Conservation (phyloP, 2,797 vertebrate genomes). For the Anolis apletophallus region DNA sequence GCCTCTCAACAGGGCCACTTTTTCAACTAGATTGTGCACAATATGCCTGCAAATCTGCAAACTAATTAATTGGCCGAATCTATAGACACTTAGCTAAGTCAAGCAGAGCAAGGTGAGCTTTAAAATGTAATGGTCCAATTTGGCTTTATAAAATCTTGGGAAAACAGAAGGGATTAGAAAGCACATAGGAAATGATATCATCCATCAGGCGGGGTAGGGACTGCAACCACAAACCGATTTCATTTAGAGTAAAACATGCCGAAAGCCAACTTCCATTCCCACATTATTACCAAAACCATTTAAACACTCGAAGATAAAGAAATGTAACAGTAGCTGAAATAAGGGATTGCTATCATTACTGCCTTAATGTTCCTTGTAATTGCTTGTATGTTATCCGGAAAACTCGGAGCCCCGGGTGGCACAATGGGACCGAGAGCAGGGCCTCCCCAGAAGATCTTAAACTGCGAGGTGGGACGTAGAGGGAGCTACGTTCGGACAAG, state of each 20-base stretch:
- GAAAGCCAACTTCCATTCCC: slow-evolving; percentile 83
- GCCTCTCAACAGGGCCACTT: not conserved
- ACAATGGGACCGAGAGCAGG: too few relatives aligned
- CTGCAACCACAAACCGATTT: slow-evolving; percentile 83
- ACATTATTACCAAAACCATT: slow-evolving; percentile 79
- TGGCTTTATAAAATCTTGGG: slow-evolving; percentile 78
- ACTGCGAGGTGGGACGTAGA: too few relatives aligned
- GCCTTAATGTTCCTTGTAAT: too few relatives aligned
- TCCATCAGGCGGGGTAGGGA: slow-evolving; percentile 80
- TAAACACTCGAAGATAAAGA: slow-evolving; percentile 75
- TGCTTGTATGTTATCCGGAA: slow-evolving; percentile 50
- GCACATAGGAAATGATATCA: slow-evolving; percentile 86
- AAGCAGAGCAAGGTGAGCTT: slow-evolving; percentile 75
- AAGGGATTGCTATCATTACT: slow-evolving; percentile 50
- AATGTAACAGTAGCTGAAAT: slow-evolving; percentile 73
- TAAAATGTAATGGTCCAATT: slow-evolving; percentile 75
- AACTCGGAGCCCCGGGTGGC: too few relatives aligned
- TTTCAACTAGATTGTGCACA: not conserved
- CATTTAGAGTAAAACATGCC: slow-evolving; percentile 80
- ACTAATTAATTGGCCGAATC: slow-evolving; percentile 60
- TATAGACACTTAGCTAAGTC: slow-evolving; percentile 72
- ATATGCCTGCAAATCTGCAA: slow-evolving; percentile 63
- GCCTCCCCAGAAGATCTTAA: too few relatives aligned
- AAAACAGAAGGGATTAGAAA: slow-evolving; percentile 80
- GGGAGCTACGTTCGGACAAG: too few relatives aligned